phyloP scores from a whole-genome alignment of 1,140 invertebrate species.

The Arctopsyche grandis region DNA sequence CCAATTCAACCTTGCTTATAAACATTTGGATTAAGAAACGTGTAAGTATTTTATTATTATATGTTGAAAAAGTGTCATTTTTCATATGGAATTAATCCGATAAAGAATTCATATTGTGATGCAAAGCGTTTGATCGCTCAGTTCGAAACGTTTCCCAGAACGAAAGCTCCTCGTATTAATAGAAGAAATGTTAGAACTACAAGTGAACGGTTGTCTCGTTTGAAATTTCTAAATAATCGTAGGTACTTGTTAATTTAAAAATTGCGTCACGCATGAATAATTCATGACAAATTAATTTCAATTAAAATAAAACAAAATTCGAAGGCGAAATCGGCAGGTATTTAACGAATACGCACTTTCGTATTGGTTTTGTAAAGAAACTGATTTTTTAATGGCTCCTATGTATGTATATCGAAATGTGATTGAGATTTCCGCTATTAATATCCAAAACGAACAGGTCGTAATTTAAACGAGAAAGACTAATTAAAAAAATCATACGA shows the following conservation, averaged over 20 bases:
- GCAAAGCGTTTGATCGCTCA: neutral
- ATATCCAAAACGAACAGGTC: constrained; percentile 4
- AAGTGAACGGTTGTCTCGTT: no score
- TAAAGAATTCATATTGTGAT: neutral
- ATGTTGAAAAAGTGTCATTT: neutral
- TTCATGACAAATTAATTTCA: constrained; percentile 26
- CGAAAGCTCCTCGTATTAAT: no score
- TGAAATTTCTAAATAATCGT: no score
- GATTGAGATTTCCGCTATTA: constrained; percentile 17
- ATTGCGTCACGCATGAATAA: neutral
- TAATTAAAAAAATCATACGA: constrained; percentile 24
- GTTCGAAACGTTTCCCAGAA: no score
- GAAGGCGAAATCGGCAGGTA: neutral
- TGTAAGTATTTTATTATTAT: no score
- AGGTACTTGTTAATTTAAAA: no score
- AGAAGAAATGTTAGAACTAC: no score
- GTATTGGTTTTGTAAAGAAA: neutral
- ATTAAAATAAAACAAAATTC: neutral
- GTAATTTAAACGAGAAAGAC: neutral
- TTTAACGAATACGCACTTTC: constrained; percentile 5
- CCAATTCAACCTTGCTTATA: constrained; percentile 3
- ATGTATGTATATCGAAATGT: constrained; percentile 1
- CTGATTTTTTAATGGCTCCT: constrained; percentile 14
- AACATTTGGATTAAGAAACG: neutral
- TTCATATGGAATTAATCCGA: constrained; percentile 8